Percentiles rank a stretch among this genome's conserved stretches.
Conservation (phyloP, 2,888 invertebrate genomes). For the Harpalus rufipes region DNA sequence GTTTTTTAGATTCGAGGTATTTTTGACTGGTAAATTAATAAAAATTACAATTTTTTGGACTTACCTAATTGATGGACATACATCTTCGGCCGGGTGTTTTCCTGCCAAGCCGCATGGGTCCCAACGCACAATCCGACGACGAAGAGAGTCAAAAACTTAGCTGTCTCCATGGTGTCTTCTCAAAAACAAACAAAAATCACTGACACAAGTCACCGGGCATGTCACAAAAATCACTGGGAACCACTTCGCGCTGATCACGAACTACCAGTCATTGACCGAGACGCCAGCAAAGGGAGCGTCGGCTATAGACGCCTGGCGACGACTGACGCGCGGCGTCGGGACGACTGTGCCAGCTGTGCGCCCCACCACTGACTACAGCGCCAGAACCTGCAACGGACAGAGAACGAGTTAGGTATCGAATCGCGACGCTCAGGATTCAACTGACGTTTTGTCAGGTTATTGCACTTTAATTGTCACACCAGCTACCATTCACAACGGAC, state of each 20-base stretch:
- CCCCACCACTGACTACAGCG: constrained; percentile 75
- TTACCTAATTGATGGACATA: constrained; percentile 92
- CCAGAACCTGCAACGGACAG: constrained; percentile 77
- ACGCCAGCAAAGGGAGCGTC: constrained; percentile 69
- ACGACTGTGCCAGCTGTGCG: constrained; percentile 77
- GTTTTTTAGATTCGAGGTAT: neutral
- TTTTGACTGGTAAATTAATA: neutral
- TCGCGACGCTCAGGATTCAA: constrained; percentile 42
- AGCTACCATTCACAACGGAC: constrained; percentile 31
- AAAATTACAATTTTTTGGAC: constrained; percentile 74
- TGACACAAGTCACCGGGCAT: constrained; percentile 64
- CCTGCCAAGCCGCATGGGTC: constrained; percentile 88
- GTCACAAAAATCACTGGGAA: constrained; percentile 62
- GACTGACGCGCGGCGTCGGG: constrained; percentile 79
- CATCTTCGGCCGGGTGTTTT: constrained; percentile 94
- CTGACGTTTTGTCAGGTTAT: constrained; percentile 63
- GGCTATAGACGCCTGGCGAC: constrained; percentile 79
- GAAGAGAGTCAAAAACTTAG: constrained; percentile 69
- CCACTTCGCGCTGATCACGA: constrained; percentile 26
- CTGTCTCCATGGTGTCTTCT: constrained; percentile 71
- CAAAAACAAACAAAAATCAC: constrained; percentile 69
- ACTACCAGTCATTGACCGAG: constrained; percentile 29
- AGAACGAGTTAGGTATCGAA: constrained; percentile 68
- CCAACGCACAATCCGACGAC: constrained; percentile 71
- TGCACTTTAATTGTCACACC: constrained; percentile 62